phyloP scores from a whole-genome alignment of 2,113 vertebrate genomes.

The Oreochromis niloticus region DNA sequence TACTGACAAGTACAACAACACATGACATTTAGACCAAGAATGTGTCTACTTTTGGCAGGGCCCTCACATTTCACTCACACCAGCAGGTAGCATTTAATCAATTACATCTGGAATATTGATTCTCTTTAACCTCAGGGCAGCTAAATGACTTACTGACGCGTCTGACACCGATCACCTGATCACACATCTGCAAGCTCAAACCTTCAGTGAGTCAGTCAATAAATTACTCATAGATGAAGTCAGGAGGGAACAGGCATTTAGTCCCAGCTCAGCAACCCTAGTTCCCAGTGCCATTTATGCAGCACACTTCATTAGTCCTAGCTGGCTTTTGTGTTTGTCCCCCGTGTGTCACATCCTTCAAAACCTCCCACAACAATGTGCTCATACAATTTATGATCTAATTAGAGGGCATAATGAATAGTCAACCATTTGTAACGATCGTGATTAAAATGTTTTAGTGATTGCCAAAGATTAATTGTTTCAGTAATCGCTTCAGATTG shows the following conservation, averaged over 20 bases:
- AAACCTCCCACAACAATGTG: conserved; percentile 41
- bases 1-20: conserved; percentile 21
- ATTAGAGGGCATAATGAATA: conserved; percentile 67
- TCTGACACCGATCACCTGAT: conserved; percentile 18
- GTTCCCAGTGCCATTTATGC: background rate
- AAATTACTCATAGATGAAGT: conserved; percentile 22
- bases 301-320: conserved; percentile 12
- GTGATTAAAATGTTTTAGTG: conserved; percentile 66
- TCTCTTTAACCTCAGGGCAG: background rate
- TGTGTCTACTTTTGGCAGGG: background rate
- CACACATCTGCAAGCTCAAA: background rate
- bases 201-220: conserved; percentile 1
- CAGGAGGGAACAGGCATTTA: background rate
- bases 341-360: conserved; percentile 36
- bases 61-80: background rate
- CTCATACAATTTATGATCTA: conserved; percentile 66
- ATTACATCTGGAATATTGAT: conserved; percentile 6
- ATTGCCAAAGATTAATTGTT: conserved; percentile 63
- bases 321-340: conserved; percentile 36
- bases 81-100: conserved; percentile 12
- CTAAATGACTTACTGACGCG: conserved; percentile 2
- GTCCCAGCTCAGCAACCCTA: conserved; percentile 1
- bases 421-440: conserved; percentile 64
- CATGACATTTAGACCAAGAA: conserved; percentile 15
- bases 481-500: conserved; percentile 61